Base-by-base conservation (phyloP, 2,888 invertebrate species). In the Harpalus rubripes region DNA sequence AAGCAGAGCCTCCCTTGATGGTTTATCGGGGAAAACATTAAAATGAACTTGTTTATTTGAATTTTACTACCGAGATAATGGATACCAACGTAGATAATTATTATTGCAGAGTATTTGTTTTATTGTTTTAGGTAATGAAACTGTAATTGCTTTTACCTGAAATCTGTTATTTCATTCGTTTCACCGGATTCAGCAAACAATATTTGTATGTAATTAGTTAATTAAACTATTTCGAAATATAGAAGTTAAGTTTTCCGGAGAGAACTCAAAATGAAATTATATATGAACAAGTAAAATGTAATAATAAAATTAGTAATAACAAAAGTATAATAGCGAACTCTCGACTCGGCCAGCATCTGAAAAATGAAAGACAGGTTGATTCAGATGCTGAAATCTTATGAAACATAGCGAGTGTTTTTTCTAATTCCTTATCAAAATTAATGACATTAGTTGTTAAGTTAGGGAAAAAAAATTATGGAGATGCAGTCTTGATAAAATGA, bases 21-120 rank as follows among this genome's bases (percentile, higher is more conserved):
- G 4, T 41, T 39, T 74, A 74, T 74, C 72, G 18, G 72, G 1
- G 72, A 16, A 44, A 44, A 44, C 72, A 74, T 74, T 74, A 74
- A 74, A 74, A 41, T 74, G 72, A 44, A 74, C 44, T 74, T 74
- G 72, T 74, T 74, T 74, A 74, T 74, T 74, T 41, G 44, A 74
- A 44, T 74, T 74, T 74, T 74, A 74, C 16, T 68, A 32, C 68
- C n/a, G 68, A 39, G 68, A 68, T 68, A 68, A 68, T 68, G 39
- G 7, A 63, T 63, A n/a, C 26, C 39, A 8, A 10, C 68, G 68
- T 41, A 32, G 39, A 68, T 68, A 68, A 68, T 68, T 39, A 68
- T 68, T 68, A 39, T 68, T 68, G 32, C 32, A 63, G 12, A 2
- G 63, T 39, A 59, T 59, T 59, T 68, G 68, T 68, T 68, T 68